phyloP scores from a whole-genome alignment of 92 coral and sea anemone genomes.

The Palythoa grandis region DNA sequence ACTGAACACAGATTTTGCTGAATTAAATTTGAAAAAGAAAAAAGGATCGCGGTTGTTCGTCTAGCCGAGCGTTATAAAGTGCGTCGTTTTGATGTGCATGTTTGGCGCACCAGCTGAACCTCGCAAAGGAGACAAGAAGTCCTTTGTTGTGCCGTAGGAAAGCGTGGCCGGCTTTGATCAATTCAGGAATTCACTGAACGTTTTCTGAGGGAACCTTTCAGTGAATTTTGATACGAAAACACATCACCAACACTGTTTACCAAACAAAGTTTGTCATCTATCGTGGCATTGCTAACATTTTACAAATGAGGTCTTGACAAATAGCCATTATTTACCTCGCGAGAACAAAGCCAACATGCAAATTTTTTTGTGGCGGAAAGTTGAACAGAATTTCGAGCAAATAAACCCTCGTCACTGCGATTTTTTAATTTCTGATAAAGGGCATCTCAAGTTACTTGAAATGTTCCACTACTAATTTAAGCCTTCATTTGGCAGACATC shows the following conservation, averaged over 20 bases:
- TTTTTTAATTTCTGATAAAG: neutral
- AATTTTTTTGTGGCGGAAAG: slow-evolving; percentile 56
- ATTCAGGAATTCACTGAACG: slow-evolving; percentile 66
- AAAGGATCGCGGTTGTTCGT: neutral
- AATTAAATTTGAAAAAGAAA: slow-evolving; percentile 5
- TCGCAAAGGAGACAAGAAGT: neutral
- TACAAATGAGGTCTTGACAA: slow-evolving; percentile 49
- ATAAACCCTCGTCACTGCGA: slow-evolving; percentile 1
- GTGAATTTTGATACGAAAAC: slow-evolving; percentile 66
- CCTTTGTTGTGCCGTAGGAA: slow-evolving; percentile 29
- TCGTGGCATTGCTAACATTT: slow-evolving; percentile 53
- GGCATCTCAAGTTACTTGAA: slow-evolving; percentile 20
- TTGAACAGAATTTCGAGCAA: slow-evolving; percentile 41
- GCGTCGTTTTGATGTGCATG: neutral
- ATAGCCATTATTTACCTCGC: slow-evolving; percentile 56
- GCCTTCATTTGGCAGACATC: slow-evolving; percentile 43
- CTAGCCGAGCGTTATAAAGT: neutral
- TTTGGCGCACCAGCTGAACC: neutral
- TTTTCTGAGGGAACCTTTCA: slow-evolving; percentile 40
- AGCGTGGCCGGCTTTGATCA: slow-evolving; percentile 23
- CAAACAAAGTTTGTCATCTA: slow-evolving; percentile 58
- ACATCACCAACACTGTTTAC: slow-evolving; percentile 59
- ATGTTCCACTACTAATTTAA: slow-evolving; percentile 19
- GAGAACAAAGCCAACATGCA: slow-evolving; percentile 91
- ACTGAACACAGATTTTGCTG: slow-evolving; percentile 31